These are phyloP conservation scores for Hylaeus anthracinus DNA, from an alignment of 1,140 invertebrate species.

Conservation along the genomic window DNA sequence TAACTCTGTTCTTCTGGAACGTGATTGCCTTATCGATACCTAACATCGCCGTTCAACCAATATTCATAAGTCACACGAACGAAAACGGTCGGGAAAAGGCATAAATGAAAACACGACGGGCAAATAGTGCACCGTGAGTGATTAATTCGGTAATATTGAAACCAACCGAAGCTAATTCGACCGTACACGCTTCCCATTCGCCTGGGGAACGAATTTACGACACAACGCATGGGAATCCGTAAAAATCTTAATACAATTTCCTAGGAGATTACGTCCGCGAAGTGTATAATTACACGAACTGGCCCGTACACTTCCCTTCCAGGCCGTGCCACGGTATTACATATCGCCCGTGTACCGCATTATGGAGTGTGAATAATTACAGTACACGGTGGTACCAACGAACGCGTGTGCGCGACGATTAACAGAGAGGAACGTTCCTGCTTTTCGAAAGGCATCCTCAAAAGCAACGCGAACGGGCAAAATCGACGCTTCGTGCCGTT, in stretches of 20 bases:
- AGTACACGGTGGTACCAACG: conserved; percentile 51
- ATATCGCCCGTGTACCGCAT: conserved; percentile 48
- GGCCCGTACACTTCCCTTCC: conserved; percentile 53
- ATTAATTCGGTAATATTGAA: conserved; percentile 36
- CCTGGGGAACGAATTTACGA: conserved; percentile 21
- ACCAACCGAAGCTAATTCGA: conserved; percentile 1
- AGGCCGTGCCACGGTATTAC: conserved; percentile 45
- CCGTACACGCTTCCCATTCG: conserved; percentile 3
- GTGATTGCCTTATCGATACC: too few species aligned
- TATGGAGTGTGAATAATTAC: conserved; percentile 63
- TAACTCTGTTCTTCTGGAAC: too few species aligned
- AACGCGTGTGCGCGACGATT: conserved; percentile 44
- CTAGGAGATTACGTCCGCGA: conserved; percentile 56
- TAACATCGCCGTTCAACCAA: too few species aligned
- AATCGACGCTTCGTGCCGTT: neutral
- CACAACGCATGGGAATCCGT: conserved; percentile 25
- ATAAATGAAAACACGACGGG: neutral
- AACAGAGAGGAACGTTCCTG: conserved; percentile 41
- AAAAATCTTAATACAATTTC: conserved; percentile 66
- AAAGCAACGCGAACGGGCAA: neutral
- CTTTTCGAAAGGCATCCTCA: conserved; percentile 43
- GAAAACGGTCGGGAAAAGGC: neutral
- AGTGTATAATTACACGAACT: conserved; percentile 62
- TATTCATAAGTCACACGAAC: too few species aligned
- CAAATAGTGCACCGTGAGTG: conserved; percentile 15